Evolutionary conservation across 2,888 invertebrate genomes (phyloP).

Genomic region (Venusia cambrica): DNA sequence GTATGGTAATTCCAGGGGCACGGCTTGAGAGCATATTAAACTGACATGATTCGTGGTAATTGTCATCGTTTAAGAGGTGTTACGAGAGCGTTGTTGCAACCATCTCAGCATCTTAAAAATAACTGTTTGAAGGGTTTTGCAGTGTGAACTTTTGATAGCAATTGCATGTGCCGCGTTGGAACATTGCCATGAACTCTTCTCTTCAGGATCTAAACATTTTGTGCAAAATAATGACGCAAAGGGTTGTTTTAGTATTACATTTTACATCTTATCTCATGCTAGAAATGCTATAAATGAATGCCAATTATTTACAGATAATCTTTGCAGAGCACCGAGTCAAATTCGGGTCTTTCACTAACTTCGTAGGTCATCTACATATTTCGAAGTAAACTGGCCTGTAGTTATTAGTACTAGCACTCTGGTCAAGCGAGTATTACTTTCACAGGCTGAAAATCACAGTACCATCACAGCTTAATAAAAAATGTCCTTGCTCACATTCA

Average conservation of each 20-base stretch:
- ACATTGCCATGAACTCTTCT: too few species aligned
- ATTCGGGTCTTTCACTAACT: constrained; percentile 63
- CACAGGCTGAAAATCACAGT: constrained; percentile 10
- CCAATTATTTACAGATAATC: constrained; percentile 48
- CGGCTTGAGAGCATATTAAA: constrained; percentile 16
- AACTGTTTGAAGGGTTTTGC: background rate
- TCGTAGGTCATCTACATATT: constrained; percentile 44
- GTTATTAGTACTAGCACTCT: background rate
- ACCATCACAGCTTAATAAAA: constrained; percentile 19
- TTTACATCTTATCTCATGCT: too few species aligned
- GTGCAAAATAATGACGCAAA: constrained; percentile 2
- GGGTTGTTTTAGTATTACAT: constrained; percentile 3
- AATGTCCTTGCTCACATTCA: constrained; percentile 29
- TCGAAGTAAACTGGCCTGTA: constrained; percentile 27
- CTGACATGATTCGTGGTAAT: constrained; percentile 6
- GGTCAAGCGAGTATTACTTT: constrained; percentile 4
- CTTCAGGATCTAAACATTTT: too few species aligned
- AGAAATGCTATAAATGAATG: constrained; percentile 34
- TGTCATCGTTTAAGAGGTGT: too few species aligned
- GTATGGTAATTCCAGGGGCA: constrained; percentile 15
- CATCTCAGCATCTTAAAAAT: too few species aligned
- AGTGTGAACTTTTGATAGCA: background rate
- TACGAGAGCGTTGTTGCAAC: too few species aligned
- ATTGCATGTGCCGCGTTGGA: too few species aligned
- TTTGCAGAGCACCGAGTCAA: constrained; percentile 53